Evolutionary conservation across 2,797 vertebrate genomes (phyloP).

Genomic region (Chelon auratus): DNA sequence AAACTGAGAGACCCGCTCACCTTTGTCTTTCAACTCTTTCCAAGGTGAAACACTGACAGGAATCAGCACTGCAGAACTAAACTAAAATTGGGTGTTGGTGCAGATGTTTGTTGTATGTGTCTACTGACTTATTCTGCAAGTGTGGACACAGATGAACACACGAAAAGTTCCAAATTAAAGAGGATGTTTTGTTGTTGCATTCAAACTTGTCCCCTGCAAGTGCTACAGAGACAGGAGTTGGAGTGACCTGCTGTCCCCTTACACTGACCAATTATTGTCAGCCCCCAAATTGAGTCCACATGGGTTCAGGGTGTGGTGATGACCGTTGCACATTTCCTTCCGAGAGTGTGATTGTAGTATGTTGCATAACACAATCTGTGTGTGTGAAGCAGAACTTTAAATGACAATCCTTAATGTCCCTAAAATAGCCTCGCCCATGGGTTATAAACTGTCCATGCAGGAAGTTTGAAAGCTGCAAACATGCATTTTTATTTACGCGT

Average conservation of each 20-base stretch:
- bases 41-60: conserved; percentile 45
- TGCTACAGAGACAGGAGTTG: conserved; percentile 8
- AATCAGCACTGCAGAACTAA: neutral
- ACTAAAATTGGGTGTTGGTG: conserved; percentile 19
- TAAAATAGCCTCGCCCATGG: conserved; percentile 54
- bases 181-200: neutral
- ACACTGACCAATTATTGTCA: conserved; percentile 33
- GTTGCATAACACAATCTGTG: conserved; percentile 52
- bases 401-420: conserved; percentile 50
- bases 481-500: conserved; percentile 5
- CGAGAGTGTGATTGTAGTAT: conserved; percentile 45
- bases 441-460: conserved; percentile 39
- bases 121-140: neutral
- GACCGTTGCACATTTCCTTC: conserved; percentile 46
- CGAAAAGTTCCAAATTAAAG: neutral
- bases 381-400: conserved; percentile 46
- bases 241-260: conserved; percentile 19
- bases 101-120: conserved; percentile 8
- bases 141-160: neutral
- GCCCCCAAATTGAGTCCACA: conserved; percentile 53
- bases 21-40: conserved; percentile 40
- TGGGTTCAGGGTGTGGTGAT: conserved; percentile 62
- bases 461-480: conserved; percentile 42
- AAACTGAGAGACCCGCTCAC: conserved; percentile 51
- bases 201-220: neutral